phyloP scores from a whole-genome alignment of 2,113 vertebrate species.

The Nothobranchius furzeri region DNA sequence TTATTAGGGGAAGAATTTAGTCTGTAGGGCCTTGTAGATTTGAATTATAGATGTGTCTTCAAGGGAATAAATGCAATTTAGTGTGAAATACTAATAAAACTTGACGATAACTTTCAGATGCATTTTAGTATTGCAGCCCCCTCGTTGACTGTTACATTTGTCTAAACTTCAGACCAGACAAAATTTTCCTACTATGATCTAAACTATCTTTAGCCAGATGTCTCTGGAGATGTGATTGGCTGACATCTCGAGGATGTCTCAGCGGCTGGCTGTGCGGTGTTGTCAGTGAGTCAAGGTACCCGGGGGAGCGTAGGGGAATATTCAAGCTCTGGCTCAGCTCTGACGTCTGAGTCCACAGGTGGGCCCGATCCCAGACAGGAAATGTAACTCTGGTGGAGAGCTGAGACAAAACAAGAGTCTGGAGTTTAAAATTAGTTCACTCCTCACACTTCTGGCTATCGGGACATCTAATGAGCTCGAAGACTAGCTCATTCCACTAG shows the following conservation, averaged over 20 bases:
- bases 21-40: too few relatives aligned
- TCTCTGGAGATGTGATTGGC: conserved; percentile 58
- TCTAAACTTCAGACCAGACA: conserved; percentile 2
- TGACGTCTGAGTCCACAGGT: conserved; percentile 62
- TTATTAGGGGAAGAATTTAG: neutral
- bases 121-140: too few relatives aligned
- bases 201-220: conserved; percentile 65
- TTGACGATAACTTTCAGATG: neutral
- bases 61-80: too few relatives aligned
- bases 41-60: too few relatives aligned
- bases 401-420: conserved; percentile 54
- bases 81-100: too few relatives aligned
- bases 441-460: conserved; percentile 17
- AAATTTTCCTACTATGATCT: conserved; percentile 3
- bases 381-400: conserved; percentile 43
- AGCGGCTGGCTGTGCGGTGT: conserved; percentile 49
- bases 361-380: conserved; percentile 61
- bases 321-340: conserved; percentile 33
- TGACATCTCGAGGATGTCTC: conserved; percentile 30
- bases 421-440: conserved; percentile 49
- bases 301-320: conserved; percentile 36
- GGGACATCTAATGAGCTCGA: conserved; percentile 7
- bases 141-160: neutral
- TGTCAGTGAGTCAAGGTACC: conserved; percentile 65
- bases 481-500: neutral